Evolutionary conservation across 2,113 vertebrate species (phyloP), one percentile per base, ranked within the genome.

Genomic region (Microtus richardsoni): DNA sequence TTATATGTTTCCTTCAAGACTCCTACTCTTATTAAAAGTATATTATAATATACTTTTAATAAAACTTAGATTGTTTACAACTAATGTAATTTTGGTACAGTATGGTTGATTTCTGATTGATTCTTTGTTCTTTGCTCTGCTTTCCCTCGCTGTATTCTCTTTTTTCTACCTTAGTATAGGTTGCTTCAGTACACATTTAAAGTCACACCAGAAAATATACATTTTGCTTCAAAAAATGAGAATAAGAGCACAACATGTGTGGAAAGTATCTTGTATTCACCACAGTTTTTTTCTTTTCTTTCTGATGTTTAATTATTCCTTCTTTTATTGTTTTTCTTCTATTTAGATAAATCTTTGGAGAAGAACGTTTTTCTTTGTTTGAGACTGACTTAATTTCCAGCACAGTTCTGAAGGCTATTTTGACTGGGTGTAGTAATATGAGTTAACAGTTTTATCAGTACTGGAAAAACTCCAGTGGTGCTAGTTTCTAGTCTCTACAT

Each of bases 221-320:
- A 66, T 74, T 74, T 94, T 95, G 5, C 39, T 86, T 95, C 74
- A 60, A 86, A 87, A 33, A 74, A 47, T n/a, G 64, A 95, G 78
- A 41, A 88, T 36, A 54, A 89, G 58, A 95, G 92, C 83, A 87
- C 24, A 54, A n/a, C 92, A 64, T 14, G 79, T n/a, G 12, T 93
- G 8, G 2, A 89, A 93, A 41, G 2, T 7, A 17, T 85, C 75
- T 2, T 88, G 60, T 60, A 71, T 44, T 78, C 74, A n/a, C 36
- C 0, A 78, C 62, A 39, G 39, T 36, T 75, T 71, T 49, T 54
- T 95, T n/a, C 39, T 89, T 44, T 92, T 64, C 49, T 95, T 75
- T 11, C 44, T 91, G 24, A 94, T 47, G 85, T 87, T 77, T 2
- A 83, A 80, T 54, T 33, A 52, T 79, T 89, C 10, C 7, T 87